A percentile compares a stretch with the other conserved stretches of the same genome.
Evolutionary conservation across 2,888 invertebrate species (phyloP).

Genomic region (Phyto melanocephala): DNA sequence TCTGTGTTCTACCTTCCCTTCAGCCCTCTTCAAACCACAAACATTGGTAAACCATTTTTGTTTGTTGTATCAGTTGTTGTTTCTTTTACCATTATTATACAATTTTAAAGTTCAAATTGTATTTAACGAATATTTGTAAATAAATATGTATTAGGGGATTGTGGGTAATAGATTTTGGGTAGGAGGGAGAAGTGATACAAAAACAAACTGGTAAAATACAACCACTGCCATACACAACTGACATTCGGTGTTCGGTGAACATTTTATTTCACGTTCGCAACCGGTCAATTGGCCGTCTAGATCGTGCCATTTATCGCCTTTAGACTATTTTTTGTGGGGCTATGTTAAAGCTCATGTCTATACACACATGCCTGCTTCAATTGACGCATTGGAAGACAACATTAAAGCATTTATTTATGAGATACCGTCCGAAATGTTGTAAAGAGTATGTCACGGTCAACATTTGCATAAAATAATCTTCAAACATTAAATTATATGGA

Average conservation of each 20-base stretch:
- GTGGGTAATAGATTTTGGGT: background rate
- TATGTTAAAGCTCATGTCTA: too few relatives aligned
- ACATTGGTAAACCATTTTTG: slow-evolving; percentile 25
- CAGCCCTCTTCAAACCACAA: background rate
- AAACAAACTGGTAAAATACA: background rate
- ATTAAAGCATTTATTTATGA: too few relatives aligned
- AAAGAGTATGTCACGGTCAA: too few relatives aligned
- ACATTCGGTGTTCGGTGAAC: background rate
- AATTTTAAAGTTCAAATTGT: slow-evolving; percentile 52
- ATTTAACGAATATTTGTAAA: slow-evolving; percentile 17
- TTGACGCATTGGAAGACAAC: too few relatives aligned
- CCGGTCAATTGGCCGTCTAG: too few relatives aligned
- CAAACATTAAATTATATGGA: too few relatives aligned
- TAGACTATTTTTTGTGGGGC: too few relatives aligned
- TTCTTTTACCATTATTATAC: slow-evolving; percentile 32
- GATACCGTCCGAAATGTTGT: too few relatives aligned
- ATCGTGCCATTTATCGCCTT: too few relatives aligned
- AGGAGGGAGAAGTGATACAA: background rate
- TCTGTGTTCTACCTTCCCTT: background rate
- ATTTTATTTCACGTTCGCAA: background rate
- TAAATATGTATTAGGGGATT: background rate
- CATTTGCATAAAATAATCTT: too few relatives aligned
- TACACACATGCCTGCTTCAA: too few relatives aligned
- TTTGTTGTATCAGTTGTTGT: background rate
- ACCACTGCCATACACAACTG: background rate